These are phyloP conservation scores for Lycophotia porphyrea DNA, from an alignment of 2,888 invertebrate genomes.

Conservation along the genomic window DNA sequence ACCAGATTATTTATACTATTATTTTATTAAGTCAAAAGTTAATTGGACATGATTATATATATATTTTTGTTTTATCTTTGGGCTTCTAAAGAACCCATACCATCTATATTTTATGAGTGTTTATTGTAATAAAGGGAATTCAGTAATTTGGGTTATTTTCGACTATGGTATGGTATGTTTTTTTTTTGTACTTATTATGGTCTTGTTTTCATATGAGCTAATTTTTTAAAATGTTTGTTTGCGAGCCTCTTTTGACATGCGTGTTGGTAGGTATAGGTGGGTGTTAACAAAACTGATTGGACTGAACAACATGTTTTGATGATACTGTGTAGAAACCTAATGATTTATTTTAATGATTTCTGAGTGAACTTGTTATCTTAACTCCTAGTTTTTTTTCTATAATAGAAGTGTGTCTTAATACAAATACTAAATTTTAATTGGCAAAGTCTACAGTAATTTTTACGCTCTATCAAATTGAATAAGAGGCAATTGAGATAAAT, in stretches of 20 bases:
- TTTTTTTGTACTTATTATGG: no score
- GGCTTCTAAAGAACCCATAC: neutral
- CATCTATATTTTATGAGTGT: neutral
- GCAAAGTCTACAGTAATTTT: slow-evolving; percentile 26
- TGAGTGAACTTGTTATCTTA: neutral
- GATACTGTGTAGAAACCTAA: neutral
- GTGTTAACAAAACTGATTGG: neutral
- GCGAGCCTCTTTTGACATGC: neutral
- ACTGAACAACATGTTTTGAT: neutral
- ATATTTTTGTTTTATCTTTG: neutral
- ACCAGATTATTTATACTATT: no score
- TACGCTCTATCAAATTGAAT: slow-evolving; percentile 46
- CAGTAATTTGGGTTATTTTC: neutral
- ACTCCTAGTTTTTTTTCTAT: neutral
- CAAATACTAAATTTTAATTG: slow-evolving; percentile 32
- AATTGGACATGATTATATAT: neutral
- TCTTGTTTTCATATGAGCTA: neutral
- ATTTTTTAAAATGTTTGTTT: neutral
- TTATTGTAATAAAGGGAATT: neutral
- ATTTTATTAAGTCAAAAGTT: no score
- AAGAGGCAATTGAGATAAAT: slow-evolving; percentile 43
- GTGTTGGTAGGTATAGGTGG: neutral
- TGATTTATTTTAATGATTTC: neutral
- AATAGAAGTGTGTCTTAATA: neutral
- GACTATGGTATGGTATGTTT: neutral